Percentiles rank a stretch among this genome's conserved stretches.
These are phyloP conservation scores for Trichomalopsis sarcophagae DNA, from an alignment of 1,140 invertebrate species.

Conservation along the genomic window DNA sequence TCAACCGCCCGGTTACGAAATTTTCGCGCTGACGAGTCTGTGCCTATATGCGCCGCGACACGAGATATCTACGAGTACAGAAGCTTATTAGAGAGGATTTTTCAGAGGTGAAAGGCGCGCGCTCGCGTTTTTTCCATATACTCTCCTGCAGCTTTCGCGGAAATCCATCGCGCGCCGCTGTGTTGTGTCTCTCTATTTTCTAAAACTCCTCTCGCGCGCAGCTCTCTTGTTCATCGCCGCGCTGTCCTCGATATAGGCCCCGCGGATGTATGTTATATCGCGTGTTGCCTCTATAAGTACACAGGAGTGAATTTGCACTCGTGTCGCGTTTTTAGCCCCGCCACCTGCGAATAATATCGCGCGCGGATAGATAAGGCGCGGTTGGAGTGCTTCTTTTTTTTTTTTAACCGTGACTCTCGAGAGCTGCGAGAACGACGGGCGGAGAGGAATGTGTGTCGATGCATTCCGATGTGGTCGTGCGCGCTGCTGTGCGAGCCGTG, in stretches of 20 bases:
- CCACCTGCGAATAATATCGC: constrained; percentile 14
- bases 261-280: neutral
- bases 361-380: constrained; percentile 22
- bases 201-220: neutral
- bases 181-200: neutral
- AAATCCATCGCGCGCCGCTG: neutral
- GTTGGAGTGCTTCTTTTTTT: neutral
- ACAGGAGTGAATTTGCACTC: constrained; percentile 1
- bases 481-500: neutral
- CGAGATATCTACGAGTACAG: too few relatives aligned
- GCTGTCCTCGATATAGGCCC: neutral
- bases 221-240: neutral
- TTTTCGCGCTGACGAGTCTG: neutral
- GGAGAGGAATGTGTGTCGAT: constrained; percentile 27
- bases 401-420: neutral
- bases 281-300: too few relatives aligned
- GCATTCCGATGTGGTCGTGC: constrained; percentile 20
- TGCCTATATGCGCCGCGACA: neutral
- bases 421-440: neutral
- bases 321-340: constrained; percentile 7
- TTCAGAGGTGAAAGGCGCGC: constrained; percentile 15
- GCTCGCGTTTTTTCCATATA: neutral
- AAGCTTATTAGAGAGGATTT: neutral
- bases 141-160: neutral
- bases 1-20: neutral